Evolutionary conservation across 2,888 invertebrate genomes (phyloP).

Genomic region (Aromia moschata): DNA sequence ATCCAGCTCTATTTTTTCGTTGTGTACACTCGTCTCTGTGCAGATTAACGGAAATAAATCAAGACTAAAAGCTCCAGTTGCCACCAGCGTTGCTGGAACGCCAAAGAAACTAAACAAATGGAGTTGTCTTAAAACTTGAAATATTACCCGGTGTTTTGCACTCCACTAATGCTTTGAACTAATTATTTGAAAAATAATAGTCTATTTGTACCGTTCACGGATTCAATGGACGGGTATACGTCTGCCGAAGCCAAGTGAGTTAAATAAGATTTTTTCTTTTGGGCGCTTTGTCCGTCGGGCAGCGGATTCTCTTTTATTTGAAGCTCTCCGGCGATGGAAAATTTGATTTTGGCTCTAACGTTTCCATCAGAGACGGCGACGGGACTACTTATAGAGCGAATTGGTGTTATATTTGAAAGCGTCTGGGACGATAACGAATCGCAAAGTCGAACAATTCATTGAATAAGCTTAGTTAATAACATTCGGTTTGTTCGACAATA

Average conservation of each 20-base stretch:
- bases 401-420: too few relatives aligned
- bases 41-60: constrained; percentile 39
- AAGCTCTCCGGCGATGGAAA: background rate
- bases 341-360: background rate
- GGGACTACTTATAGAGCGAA: too few relatives aligned
- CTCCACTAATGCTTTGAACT: constrained; percentile 31
- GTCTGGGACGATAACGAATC: too few relatives aligned
- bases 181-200: constrained; percentile 40
- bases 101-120: constrained; percentile 38
- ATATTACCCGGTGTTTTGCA: constrained; percentile 30
- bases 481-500: too few relatives aligned
- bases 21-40: constrained; percentile 33
- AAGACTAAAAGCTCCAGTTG: constrained; percentile 37
- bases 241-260: constrained; percentile 36
- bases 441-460: too few relatives aligned
- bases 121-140: constrained; percentile 34
- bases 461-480: too few relatives aligned
- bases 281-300: constrained; percentile 43
- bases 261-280: constrained; percentile 37
- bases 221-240: constrained; percentile 30
- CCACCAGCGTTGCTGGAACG: constrained; percentile 19
- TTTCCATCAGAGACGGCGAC: too few relatives aligned
- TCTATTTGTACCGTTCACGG: constrained; percentile 34
- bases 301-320: constrained; percentile 23
- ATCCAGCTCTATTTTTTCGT: constrained; percentile 19